These are phyloP conservation scores for Hippocampus zosterae DNA, from an alignment of 2,113 vertebrate species.

Conservation along the genomic window DNA sequence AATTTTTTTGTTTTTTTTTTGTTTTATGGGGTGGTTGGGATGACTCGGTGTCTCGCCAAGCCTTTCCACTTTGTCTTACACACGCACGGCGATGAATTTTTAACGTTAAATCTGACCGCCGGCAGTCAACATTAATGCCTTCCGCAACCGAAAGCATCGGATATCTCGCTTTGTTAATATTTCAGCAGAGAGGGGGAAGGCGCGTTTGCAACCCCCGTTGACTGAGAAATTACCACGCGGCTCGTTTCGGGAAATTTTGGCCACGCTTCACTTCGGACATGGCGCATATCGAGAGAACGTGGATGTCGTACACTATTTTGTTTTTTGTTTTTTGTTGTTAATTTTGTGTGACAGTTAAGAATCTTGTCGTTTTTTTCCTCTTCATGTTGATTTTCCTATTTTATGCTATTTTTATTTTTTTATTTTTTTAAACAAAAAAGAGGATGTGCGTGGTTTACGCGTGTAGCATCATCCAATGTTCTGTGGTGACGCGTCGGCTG, in stretches of 20 bases:
- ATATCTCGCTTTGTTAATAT: conserved; percentile 43
- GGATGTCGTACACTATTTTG: not conserved
- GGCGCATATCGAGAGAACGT: not conserved
- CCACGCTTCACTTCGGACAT: not conserved
- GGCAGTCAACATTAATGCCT: conserved; percentile 42
- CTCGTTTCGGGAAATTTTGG: not conserved
- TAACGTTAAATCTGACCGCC: conserved; percentile 46
- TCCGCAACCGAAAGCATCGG: conserved; percentile 35
- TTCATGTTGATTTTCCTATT: too few relatives aligned
- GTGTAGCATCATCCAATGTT: too few relatives aligned
- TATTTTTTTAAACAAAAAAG: not conserved
- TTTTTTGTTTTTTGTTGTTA: too few relatives aligned
- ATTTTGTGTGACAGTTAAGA: too few relatives aligned
- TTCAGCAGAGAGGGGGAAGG: conserved; percentile 22
- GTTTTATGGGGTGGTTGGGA: not conserved
- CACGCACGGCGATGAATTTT: conserved; percentile 42
- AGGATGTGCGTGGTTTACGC: not conserved
- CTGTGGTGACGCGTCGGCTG: not conserved
- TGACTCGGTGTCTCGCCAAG: not conserved
- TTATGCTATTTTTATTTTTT: too few relatives aligned
- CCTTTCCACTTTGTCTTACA: not conserved
- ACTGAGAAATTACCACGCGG: conserved; percentile 10
- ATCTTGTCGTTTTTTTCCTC: too few relatives aligned
- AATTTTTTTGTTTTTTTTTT: conserved; percentile 15
- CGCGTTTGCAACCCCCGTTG: conserved; percentile 23